A percentile compares a stretch with the other conserved stretches of the same genome.
phyloP scores from a whole-genome alignment of 2,888 invertebrate genomes.

The Ryuthela nishihirai region DNA sequence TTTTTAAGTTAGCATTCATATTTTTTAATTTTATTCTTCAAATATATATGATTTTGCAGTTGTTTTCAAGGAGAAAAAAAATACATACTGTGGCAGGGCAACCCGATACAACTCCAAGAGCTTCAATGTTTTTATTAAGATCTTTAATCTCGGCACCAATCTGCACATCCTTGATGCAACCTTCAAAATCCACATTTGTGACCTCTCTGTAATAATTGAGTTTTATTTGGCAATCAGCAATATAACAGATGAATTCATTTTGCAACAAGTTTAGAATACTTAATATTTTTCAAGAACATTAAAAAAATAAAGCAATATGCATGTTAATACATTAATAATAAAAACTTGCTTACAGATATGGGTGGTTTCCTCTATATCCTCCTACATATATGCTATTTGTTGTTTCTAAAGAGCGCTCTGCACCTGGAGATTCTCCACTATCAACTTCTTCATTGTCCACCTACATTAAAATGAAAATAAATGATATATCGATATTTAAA shows the following conservation, averaged over 20 bases:
- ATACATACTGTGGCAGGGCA: conserved; percentile 71
- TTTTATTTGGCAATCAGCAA: no score
- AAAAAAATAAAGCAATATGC: no score
- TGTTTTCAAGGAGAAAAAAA: no score
- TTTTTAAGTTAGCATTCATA: no score
- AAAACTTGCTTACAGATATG: conserved; percentile 45
- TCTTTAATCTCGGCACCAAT: conserved; percentile 73
- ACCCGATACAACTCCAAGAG: conserved; percentile 78
- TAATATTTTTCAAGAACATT: no score
- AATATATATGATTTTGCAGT: no score
- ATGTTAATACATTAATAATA: no score
- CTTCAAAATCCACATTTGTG: conserved; percentile 77
- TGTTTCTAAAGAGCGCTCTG: conserved; percentile 50
- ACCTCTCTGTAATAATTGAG: conserved; percentile 62
- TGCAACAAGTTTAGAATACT: no score
- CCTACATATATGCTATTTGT: conserved; percentile 83
- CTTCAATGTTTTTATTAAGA: conserved; percentile 69
- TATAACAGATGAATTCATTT: no score
- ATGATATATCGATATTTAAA: no score
- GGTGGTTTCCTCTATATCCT: conserved; percentile 69
- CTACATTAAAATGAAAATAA: conserved; percentile 36
- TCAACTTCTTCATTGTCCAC: conserved; percentile 47
- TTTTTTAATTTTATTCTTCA: no score
- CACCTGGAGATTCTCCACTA: conserved; percentile 49
- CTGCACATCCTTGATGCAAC: conserved; percentile 81